Conservation (phyloP, 2,113 vertebrate genomes). For the Prionailurus bengalensis region DNA sequence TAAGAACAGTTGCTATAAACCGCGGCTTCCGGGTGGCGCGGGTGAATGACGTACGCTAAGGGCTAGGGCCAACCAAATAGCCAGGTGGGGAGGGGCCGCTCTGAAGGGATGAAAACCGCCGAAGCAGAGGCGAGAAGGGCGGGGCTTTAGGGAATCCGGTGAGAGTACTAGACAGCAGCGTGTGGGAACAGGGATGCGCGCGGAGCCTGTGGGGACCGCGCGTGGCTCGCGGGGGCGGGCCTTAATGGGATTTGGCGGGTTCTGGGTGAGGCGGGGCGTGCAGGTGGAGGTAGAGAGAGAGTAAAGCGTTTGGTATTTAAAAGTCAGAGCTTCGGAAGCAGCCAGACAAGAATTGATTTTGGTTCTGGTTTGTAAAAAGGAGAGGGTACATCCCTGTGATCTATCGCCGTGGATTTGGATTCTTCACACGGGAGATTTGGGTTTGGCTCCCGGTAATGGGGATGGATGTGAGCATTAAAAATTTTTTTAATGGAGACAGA, state of each 20-base stretch:
- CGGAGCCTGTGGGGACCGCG: background rate
- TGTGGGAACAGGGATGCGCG: accelerated
- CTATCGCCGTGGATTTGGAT: background rate
- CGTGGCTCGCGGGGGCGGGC: background rate
- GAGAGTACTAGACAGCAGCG: background rate
- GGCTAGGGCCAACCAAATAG: constrained; percentile 45
- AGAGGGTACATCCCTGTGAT: background rate
- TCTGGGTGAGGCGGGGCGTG: background rate
- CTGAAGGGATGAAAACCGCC: background rate
- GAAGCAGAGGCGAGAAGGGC: background rate
- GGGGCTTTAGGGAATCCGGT: background rate
- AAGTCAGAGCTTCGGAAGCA: background rate
- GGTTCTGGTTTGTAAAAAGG: background rate
- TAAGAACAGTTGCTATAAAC: background rate
- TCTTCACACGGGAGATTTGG: constrained; percentile 3
- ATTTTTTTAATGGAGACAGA: background rate
- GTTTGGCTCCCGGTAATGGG: background rate
- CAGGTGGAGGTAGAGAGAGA: background rate
- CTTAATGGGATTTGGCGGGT: constrained; percentile 50
- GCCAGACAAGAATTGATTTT: background rate
- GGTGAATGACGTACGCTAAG: constrained; percentile 31
- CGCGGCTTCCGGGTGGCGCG: constrained; percentile 73
- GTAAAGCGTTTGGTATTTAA: background rate
- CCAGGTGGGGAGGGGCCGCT: background rate
- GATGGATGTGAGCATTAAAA: constrained; percentile 48